phyloP scores from a whole-genome alignment of 1,140 invertebrate genomes.

The Drosophila malerkotliana region DNA sequence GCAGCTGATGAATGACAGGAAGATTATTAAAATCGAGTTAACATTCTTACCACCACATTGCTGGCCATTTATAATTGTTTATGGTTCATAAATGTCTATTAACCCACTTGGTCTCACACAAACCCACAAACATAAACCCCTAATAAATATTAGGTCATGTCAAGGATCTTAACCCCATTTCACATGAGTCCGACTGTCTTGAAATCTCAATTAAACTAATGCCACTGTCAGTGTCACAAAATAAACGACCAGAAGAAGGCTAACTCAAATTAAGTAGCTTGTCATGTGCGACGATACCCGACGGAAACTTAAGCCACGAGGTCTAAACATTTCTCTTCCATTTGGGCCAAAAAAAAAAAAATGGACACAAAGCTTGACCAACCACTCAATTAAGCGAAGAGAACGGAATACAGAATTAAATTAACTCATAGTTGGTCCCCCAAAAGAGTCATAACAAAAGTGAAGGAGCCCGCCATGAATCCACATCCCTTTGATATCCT shows the following conservation, averaged over 20 bases:
- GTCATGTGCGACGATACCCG: conserved; percentile 30
- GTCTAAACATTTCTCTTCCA: conserved; percentile 57
- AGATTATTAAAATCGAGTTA: conserved; percentile 10
- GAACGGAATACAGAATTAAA: conserved; percentile 66
- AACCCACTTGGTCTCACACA: not conserved
- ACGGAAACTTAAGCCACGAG: conserved; percentile 23
- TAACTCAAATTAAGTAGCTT: conserved; percentile 40
- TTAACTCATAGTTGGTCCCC: conserved; percentile 64
- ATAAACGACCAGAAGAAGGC: conserved; percentile 33
- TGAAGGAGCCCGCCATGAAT: conserved; percentile 1
- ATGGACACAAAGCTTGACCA: conserved; percentile 42
- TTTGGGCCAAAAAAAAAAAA: conserved; percentile 25
- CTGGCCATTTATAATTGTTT: not conserved
- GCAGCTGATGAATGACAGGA: conserved; percentile 16
- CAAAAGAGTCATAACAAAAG: conserved; percentile 69
- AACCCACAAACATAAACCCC: not conserved
- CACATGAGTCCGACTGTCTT: conserved; percentile 20
- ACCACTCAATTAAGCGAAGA: conserved; percentile 69
- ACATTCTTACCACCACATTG: not conserved
- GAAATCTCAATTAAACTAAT: conserved; percentile 34
- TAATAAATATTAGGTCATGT: conserved; percentile 11
- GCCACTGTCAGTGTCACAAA: conserved; percentile 40
- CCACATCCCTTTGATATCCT: not conserved
- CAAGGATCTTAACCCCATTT: conserved; percentile 3
- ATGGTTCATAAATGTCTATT: conserved; percentile 1